These are phyloP conservation scores for Exocentrus adspersus DNA, from an alignment of 2,888 invertebrate genomes.

Conservation along the genomic window DNA sequence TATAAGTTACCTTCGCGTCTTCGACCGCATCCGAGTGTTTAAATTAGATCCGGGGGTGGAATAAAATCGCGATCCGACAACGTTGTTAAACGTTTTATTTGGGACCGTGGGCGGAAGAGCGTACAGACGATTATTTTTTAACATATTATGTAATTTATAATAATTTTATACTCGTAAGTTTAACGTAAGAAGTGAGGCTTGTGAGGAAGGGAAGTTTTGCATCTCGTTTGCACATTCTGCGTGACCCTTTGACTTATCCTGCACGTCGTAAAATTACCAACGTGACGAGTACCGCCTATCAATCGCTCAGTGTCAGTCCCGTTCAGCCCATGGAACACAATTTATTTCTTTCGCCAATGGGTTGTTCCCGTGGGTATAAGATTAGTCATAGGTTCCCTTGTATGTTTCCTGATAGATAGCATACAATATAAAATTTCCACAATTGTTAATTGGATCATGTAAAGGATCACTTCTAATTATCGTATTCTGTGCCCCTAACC, in stretches of 20 bases:
- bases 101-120: too few relatives aligned
- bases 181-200: neutral
- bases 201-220: neutral
- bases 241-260: neutral
- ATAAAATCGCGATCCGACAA: slow-evolving; percentile 12
- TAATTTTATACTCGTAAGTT: too few relatives aligned
- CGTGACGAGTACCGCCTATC: slow-evolving; percentile 45
- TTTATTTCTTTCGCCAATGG: neutral
- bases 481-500: too few relatives aligned
- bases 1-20: slow-evolving; percentile 35
- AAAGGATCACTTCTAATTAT: too few relatives aligned
- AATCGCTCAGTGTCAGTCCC: slow-evolving; percentile 40
- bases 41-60: slow-evolving; percentile 20
- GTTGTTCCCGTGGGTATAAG: neutral
- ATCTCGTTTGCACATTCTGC: slow-evolving; percentile 1
- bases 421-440: too few relatives aligned
- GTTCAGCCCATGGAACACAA: slow-evolving; percentile 8
- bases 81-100: too few relatives aligned
- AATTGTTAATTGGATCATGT: too few relatives aligned
- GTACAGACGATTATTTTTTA: neutral
- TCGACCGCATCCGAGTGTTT: slow-evolving; percentile 23
- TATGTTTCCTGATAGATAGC: too few relatives aligned
- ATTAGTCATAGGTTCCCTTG: too few relatives aligned
- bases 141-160: too few relatives aligned
- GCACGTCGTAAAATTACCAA: slow-evolving; percentile 41